Percentiles rank a stretch among this genome's conserved stretches.
Conservation (phyloP, 1,140 invertebrate genomes). For the Artemia franciscana region DNA sequence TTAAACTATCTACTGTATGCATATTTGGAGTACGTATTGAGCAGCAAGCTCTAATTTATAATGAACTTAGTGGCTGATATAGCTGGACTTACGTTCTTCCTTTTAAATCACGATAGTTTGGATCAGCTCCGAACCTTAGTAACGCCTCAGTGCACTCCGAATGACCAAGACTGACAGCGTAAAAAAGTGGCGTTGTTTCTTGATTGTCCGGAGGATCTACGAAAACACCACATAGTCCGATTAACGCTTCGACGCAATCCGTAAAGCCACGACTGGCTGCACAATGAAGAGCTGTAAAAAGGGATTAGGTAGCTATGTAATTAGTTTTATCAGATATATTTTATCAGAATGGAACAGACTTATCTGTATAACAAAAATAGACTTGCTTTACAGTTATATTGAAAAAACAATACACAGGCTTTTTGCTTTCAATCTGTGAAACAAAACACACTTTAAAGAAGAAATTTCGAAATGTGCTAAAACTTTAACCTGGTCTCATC, state of each 20-base stretch:
- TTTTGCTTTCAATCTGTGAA: too few species aligned
- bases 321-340: too few species aligned
- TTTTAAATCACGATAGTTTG: conserved; percentile 73
- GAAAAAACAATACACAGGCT: too few species aligned
- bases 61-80: not conserved
- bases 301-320: too few species aligned
- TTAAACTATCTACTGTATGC: too few species aligned
- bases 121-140: conserved; percentile 62
- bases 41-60: not conserved
- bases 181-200: conserved; percentile 85
- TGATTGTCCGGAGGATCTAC: conserved; percentile 61
- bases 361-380: too few species aligned
- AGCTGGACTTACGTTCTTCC: conserved; percentile 44
- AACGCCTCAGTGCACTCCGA: conserved; percentile 75
- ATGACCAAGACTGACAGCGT: conserved; percentile 83
- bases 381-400: too few species aligned
- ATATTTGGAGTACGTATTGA: too few species aligned
- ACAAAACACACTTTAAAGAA: too few species aligned
- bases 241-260: conserved; percentile 67
- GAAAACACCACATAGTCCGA: conserved; percentile 64
- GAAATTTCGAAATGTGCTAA: too few species aligned
- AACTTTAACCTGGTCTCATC: too few species aligned
- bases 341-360: too few species aligned
- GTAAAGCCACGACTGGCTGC: conserved; percentile 82
- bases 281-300: conserved; percentile 82